These are phyloP conservation scores for Heliconius hermathena DNA, from an alignment of 1,140 invertebrate species.

Conservation along the genomic window DNA sequence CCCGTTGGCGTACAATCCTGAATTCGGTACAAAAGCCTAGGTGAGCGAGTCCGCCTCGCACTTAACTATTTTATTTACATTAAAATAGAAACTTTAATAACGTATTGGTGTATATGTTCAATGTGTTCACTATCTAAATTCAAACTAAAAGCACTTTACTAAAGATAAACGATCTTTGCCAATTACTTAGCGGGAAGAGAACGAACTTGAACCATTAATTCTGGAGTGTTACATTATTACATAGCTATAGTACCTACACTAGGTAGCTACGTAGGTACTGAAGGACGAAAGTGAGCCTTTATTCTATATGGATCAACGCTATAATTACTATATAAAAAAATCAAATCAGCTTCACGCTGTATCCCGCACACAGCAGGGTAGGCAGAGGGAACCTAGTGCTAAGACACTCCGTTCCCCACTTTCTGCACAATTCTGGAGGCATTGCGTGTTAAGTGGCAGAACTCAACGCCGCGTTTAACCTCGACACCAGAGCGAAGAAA, in stretches of 20 bases:
- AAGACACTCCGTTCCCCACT: too few species aligned
- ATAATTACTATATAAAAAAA: too few species aligned
- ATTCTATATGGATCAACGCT: neutral
- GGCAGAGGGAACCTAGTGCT: too few species aligned
- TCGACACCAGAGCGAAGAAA: too few species aligned
- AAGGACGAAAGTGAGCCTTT: neutral
- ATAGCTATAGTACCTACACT: neutral
- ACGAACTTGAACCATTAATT: conserved; percentile 3
- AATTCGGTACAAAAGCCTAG: too few species aligned
- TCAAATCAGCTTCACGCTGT: too few species aligned
- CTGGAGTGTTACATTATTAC: neutral
- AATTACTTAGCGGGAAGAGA: conserved; percentile 6
- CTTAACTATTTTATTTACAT: neutral
- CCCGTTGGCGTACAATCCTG: too few species aligned
- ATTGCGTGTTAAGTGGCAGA: too few species aligned
- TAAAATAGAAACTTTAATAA: neutral
- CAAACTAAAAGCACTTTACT: conserved; percentile 7
- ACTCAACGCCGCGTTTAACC: too few species aligned
- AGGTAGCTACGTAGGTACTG: neutral
- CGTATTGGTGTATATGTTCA: neutral
- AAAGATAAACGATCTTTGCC: conserved; percentile 12
- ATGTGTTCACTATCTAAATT: neutral
- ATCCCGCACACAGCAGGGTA: too few species aligned
- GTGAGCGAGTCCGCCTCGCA: too few species aligned
- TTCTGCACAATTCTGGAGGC: too few species aligned